A percentile compares a stretch with the other conserved stretches of the same genome.
phyloP scores from a whole-genome alignment of 2,113 vertebrate species.

The Corydoras maculifer region DNA sequence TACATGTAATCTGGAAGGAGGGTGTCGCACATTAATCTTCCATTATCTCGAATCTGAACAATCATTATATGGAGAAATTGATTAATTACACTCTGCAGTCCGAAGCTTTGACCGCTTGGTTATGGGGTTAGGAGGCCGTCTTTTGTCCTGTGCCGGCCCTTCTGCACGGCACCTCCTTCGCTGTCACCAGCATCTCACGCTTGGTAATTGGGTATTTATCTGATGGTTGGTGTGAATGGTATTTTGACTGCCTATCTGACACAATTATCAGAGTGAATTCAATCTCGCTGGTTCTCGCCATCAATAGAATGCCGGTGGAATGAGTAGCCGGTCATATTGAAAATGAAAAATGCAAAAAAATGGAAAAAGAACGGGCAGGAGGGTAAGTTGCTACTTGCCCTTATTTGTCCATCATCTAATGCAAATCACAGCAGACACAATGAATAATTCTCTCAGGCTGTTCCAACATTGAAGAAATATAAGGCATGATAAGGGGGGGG shows the following conservation, averaged over 20 bases:
- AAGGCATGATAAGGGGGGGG: constrained; percentile 47
- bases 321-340: constrained; percentile 59
- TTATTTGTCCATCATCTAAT: constrained; percentile 43
- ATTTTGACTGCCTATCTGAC: constrained; percentile 75
- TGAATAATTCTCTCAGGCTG: constrained; percentile 41
- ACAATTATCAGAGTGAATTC: constrained; percentile 83
- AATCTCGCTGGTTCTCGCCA: constrained; percentile 50
- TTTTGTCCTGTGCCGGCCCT: constrained; percentile 20
- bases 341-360: constrained; percentile 38
- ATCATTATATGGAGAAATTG: constrained; percentile 67
- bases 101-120: constrained; percentile 44
- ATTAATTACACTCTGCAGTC: constrained; percentile 59
- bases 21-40: constrained; percentile 54
- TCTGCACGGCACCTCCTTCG: constrained; percentile 26
- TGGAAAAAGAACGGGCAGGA: constrained; percentile 30
- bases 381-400: constrained; percentile 7
- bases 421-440: constrained; percentile 52
- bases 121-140: constrained; percentile 48
- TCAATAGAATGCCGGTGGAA: constrained; percentile 26
- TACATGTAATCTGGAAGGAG: constrained; percentile 43
- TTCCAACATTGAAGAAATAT: constrained; percentile 41
- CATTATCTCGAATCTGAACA: constrained; percentile 51
- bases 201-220: constrained; percentile 95
- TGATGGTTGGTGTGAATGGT: constrained; percentile 76
- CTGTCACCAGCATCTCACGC: constrained; percentile 63